Conservation (phyloP, 2,797 vertebrate genomes). For the Moxostoma hubbsi region DNA sequence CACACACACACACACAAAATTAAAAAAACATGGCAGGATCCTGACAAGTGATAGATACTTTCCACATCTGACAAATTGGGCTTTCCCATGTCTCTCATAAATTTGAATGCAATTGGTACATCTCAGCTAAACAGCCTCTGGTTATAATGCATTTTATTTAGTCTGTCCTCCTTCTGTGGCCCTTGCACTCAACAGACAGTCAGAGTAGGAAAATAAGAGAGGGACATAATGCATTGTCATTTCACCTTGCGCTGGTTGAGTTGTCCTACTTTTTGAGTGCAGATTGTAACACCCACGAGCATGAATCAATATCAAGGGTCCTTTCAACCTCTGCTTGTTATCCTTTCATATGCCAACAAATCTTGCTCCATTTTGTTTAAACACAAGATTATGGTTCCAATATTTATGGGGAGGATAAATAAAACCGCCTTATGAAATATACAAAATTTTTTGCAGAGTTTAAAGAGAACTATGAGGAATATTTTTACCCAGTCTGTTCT, state of each 20-base stretch:
- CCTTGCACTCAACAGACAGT: not conserved
- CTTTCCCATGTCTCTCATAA: no score
- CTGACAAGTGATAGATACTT: no score
- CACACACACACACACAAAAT: no score
- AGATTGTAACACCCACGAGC: slow-evolving; percentile 23
- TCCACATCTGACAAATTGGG: no score
- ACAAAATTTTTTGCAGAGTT: not conserved
- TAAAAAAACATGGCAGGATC: no score
- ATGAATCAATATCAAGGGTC: slow-evolving; percentile 37
- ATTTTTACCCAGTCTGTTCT: slow-evolving; percentile 23
- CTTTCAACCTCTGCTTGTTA: slow-evolving; percentile 17
- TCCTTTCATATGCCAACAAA: slow-evolving; percentile 16
- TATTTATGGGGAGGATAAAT: slow-evolving; percentile 31
- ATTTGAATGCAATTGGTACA: no score
- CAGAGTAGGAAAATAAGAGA: not conserved
- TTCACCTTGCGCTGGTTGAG: slow-evolving; percentile 38
- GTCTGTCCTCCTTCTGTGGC: not conserved
- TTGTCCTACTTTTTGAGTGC: slow-evolving; percentile 33
- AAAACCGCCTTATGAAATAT: slow-evolving; percentile 5
- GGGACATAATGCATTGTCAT: slow-evolving; percentile 14
- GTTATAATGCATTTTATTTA: not conserved
- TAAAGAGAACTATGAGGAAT: slow-evolving; percentile 10
- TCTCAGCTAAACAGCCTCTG: no score
- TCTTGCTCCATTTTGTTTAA: slow-evolving; percentile 23
- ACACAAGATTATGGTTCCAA: slow-evolving; percentile 15